These are phyloP conservation scores for Perca fluviatilis DNA, from an alignment of 2,113 vertebrate species.

Conservation along the genomic window DNA sequence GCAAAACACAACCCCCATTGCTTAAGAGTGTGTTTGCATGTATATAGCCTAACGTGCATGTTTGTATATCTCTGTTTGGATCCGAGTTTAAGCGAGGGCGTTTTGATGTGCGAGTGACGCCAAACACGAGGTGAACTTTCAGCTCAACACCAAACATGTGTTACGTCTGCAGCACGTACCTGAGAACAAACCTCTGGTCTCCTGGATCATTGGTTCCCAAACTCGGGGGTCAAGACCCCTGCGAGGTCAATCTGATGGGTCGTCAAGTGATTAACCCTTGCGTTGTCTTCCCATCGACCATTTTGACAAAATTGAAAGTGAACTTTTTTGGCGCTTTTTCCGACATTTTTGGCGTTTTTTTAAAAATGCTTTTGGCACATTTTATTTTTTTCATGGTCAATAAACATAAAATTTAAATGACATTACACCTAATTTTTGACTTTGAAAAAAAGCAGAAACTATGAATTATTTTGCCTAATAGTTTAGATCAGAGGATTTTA, in stretches of 20 bases:
- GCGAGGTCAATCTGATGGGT: background rate
- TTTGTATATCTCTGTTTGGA: slow-evolving; percentile 16
- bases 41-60: background rate
- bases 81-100: slow-evolving; percentile 3
- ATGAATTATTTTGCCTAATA: too few relatives aligned
- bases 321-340: too few relatives aligned
- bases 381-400: too few relatives aligned
- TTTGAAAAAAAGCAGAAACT: too few relatives aligned
- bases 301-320: too few relatives aligned
- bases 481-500: too few relatives aligned
- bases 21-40: background rate
- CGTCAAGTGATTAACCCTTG: background rate
- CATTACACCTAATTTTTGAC: too few relatives aligned
- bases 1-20: slow-evolving; percentile 24
- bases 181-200: slow-evolving; percentile 31
- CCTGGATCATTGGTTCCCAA: background rate
- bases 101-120: slow-evolving; percentile 20
- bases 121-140: slow-evolving; percentile 44
- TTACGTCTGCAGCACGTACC: slow-evolving; percentile 20
- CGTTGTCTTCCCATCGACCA: too few relatives aligned
- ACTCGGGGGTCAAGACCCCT: background rate
- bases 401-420: too few relatives aligned
- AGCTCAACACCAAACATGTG: slow-evolving; percentile 44
- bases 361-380: too few relatives aligned
- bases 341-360: too few relatives aligned